phyloP scores from a whole-genome alignment of 2,113 vertebrate genomes.

The Opisthocomus hoazin region DNA sequence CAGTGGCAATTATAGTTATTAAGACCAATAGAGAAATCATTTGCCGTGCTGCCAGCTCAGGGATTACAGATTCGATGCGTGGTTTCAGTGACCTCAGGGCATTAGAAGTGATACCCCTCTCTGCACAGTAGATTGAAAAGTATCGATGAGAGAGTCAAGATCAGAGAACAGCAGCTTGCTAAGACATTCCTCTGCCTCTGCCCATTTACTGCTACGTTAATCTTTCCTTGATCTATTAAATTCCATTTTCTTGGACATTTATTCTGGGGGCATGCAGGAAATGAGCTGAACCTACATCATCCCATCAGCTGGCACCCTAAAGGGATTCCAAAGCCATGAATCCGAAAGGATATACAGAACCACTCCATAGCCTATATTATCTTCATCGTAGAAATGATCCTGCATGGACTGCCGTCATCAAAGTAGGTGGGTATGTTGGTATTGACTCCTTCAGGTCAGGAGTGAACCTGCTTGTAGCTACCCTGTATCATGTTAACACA shows the following conservation, averaged over 20 bases:
- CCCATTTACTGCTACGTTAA: conserved; percentile 61
- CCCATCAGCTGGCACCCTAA: neutral
- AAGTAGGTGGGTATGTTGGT: rapidly evolving
- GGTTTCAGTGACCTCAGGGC: conserved; percentile 24
- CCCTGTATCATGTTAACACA: neutral
- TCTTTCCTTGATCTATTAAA: conserved; percentile 56
- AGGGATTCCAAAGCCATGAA: neutral
- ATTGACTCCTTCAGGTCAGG: neutral
- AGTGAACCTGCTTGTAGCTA: neutral
- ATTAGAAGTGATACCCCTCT: conserved; percentile 34
- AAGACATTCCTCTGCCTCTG: conserved; percentile 51
- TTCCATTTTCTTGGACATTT: conserved; percentile 22
- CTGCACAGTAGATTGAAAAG: conserved; percentile 58
- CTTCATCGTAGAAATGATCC: neutral
- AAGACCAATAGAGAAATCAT: conserved; percentile 66
- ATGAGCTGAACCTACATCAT: neutral
- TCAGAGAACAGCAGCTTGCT: conserved; percentile 19
- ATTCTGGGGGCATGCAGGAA: neutral
- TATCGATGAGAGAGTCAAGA: conserved; percentile 60
- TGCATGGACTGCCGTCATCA: neutral
- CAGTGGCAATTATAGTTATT: conserved; percentile 54
- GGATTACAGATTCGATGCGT: conserved; percentile 33
- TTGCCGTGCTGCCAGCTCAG: conserved; percentile 17
- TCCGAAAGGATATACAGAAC: neutral
- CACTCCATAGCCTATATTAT: rapidly evolving